Percentiles rank a stretch among this genome's conserved stretches.
These are phyloP conservation scores for Hipposideros armiger DNA, from an alignment of 2,113 vertebrate species.

Conservation along the genomic window DNA sequence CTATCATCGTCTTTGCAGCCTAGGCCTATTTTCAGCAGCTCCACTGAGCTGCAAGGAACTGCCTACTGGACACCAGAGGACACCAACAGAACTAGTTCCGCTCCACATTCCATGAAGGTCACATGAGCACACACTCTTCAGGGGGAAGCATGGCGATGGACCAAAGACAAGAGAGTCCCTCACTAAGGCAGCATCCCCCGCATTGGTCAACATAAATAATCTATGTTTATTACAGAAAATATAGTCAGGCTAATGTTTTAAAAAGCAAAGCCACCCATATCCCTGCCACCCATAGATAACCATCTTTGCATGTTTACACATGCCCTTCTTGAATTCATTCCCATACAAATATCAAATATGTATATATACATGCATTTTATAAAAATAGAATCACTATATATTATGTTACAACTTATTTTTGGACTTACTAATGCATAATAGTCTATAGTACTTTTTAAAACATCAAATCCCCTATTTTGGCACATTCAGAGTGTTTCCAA, in stretches of 20 bases:
- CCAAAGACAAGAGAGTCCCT: neutral
- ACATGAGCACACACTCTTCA: neutral
- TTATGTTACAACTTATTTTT: neutral
- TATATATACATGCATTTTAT: neutral
- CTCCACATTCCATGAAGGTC: neutral
- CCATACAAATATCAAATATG: neutral
- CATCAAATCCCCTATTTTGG: neutral
- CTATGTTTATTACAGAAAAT: constrained; percentile 3
- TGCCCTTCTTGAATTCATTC: constrained; percentile 6
- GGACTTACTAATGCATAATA: neutral
- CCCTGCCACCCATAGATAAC: neutral
- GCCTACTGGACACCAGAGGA: neutral
- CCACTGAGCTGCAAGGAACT: neutral
- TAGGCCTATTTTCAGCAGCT: neutral
- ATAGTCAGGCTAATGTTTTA: neutral
- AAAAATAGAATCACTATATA: neutral
- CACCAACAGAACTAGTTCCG: neutral
- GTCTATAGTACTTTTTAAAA: neutral
- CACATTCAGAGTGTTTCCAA: neutral
- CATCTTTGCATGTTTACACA: neutral
- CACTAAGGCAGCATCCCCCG: neutral
- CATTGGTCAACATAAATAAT: neutral
- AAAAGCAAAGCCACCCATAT: neutral
- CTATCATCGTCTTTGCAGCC: neutral
- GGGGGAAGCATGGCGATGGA: too few relatives aligned